Percentiles rank a stretch among this genome's conserved stretches.
These are phyloP conservation scores for Trachops cirrhosus DNA, from an alignment of 2,797 vertebrate genomes.

Conservation along the genomic window DNA sequence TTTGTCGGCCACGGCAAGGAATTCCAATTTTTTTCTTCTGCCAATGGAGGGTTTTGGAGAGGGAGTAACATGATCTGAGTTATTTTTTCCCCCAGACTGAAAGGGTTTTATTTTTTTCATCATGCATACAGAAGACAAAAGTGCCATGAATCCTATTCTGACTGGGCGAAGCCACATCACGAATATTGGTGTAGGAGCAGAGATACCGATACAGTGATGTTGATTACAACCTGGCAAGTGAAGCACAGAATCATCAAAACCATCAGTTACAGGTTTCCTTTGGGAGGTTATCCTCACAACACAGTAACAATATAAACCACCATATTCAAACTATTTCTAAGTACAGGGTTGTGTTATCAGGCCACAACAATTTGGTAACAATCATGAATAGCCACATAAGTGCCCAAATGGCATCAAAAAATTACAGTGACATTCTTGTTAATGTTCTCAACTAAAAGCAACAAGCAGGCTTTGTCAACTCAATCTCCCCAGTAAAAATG, in stretches of 20 bases:
- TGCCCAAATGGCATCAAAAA: background rate
- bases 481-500: background rate
- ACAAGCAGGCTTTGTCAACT: background rate
- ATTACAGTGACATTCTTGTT: background rate
- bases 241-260: background rate
- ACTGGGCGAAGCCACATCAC: background rate
- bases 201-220: background rate
- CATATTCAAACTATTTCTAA: constrained; percentile 23
- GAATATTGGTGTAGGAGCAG: background rate
- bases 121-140: background rate
- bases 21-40: background rate
- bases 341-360: background rate
- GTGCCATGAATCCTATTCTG: background rate
- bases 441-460: background rate
- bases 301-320: background rate
- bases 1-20: background rate
- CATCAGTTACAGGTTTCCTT: background rate
- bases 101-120: constrained; percentile 48
- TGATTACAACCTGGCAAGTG: background rate
- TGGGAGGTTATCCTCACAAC: background rate
- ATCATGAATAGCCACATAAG: background rate
- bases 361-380: background rate
- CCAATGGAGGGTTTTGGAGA: background rate
- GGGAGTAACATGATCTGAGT: background rate
- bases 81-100: background rate